Conservation (phyloP, 2,797 vertebrate genomes). For the Hafferia zeledoni region DNA sequence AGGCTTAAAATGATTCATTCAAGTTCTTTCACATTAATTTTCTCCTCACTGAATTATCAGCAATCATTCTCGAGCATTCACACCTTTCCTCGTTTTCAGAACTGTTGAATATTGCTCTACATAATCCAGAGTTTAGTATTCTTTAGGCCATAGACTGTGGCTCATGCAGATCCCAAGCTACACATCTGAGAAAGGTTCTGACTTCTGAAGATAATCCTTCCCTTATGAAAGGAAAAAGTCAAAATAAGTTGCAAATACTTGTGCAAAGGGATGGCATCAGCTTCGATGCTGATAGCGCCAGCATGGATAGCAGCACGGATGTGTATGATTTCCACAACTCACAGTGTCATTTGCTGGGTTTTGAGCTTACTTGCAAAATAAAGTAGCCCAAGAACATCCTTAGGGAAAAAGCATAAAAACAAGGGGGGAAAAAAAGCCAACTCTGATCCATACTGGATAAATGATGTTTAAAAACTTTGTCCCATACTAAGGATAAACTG, state of each 20-base stretch:
- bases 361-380: background rate
- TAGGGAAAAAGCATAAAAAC: background rate
- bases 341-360: background rate
- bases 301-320: fast-evolving
- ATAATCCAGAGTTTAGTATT: background rate
- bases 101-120: background rate
- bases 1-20: slow-evolving; percentile 1
- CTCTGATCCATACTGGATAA: background rate
- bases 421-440: background rate
- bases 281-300: background rate
- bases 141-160: background rate
- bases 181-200: background rate
- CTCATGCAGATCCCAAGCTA: background rate
- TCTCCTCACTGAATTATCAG: background rate
- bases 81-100: background rate
- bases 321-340: background rate
- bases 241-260: background rate
- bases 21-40: background rate
- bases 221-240: background rate
- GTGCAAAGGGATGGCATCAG: background rate
- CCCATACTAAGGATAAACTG: background rate
- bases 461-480: background rate
- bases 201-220: background rate
- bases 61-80: background rate
- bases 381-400: background rate